phyloP scores from a whole-genome alignment of 2,888 invertebrate genomes.

The Myathropa florea region DNA sequence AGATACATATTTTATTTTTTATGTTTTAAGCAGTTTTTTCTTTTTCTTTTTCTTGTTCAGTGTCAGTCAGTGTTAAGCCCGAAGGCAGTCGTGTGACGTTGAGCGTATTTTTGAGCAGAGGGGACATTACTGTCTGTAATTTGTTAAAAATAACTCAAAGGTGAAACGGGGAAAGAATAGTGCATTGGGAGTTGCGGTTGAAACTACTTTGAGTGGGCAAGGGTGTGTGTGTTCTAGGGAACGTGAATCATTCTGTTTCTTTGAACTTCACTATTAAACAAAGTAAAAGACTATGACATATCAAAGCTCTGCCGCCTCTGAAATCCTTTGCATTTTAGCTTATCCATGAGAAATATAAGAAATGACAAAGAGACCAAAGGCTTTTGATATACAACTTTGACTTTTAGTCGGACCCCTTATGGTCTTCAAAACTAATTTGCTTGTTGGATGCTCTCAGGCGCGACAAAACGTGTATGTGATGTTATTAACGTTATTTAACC shows the following conservation, averaged over 20 bases:
- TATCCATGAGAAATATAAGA: too few relatives aligned
- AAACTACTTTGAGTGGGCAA: not conserved
- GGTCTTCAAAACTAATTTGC: too few relatives aligned
- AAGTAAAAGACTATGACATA: too few relatives aligned
- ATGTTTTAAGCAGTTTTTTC: constrained; percentile 13
- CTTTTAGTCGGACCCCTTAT: too few relatives aligned
- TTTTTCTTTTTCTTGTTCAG: constrained; percentile 11
- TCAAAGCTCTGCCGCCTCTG: too few relatives aligned
- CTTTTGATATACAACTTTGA: too few relatives aligned
- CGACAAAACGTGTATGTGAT: too few relatives aligned
- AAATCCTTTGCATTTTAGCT: too few relatives aligned
- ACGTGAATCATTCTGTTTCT: not conserved
- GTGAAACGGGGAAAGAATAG: constrained; percentile 6
- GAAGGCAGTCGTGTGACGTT: constrained; percentile 14
- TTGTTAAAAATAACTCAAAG: constrained; percentile 20
- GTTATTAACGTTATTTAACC: too few relatives aligned
- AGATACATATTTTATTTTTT: constrained; percentile 39
- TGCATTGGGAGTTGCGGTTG: not conserved
- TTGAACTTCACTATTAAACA: too few relatives aligned
- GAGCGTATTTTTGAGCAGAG: not conserved
- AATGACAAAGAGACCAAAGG: too few relatives aligned
- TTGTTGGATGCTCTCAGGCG: too few relatives aligned
- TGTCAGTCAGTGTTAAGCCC: not conserved
- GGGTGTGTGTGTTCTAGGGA: not conserved
- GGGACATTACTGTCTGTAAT: constrained; percentile 36